These are phyloP conservation scores for Lepidurus packardi DNA, from an alignment of 1,140 invertebrate genomes.

Conservation along the genomic window DNA sequence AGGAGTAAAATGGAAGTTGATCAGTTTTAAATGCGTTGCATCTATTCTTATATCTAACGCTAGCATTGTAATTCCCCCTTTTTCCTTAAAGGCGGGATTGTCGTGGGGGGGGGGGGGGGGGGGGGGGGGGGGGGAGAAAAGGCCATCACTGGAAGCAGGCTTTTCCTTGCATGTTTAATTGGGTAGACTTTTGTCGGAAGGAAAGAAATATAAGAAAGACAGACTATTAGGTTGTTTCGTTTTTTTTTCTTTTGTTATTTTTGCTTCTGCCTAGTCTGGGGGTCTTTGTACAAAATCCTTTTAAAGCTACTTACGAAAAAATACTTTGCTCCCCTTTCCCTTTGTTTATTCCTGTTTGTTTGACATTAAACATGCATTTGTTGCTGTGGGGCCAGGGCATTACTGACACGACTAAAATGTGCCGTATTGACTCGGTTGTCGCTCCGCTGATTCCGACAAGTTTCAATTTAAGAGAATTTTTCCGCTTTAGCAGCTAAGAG, in stretches of 20 bases:
- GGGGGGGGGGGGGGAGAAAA: too few species aligned
- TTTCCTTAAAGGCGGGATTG: neutral
- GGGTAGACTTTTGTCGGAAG: neutral
- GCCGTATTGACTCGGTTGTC: slow-evolving; percentile 13
- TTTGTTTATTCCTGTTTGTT: slow-evolving; percentile 22
- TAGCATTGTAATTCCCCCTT: neutral
- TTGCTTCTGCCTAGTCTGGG: neutral
- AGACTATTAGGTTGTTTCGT: neutral
- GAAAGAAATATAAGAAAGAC: neutral
- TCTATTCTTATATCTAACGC: neutral
- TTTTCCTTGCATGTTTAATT: slow-evolving; percentile 16
- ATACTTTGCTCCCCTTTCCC: neutral
- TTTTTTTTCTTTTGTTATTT: neutral
- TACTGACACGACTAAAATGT: neutral
- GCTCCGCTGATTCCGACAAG: slow-evolving; percentile 20
- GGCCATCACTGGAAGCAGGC: neutral
- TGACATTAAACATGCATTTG: slow-evolving; percentile 19
- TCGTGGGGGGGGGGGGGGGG: neutral
- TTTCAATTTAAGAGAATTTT: slow-evolving; percentile 19
- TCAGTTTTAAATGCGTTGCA: neutral
- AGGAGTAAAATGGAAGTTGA: neutral
- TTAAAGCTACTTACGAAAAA: slow-evolving; percentile 20
- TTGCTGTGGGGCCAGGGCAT: neutral
- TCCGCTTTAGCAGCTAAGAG: neutral
- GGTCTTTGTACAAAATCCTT: slow-evolving; percentile 12